Base-by-base conservation (phyloP, 2,888 invertebrate genomes). In the Plagodis dolabraria region DNA sequence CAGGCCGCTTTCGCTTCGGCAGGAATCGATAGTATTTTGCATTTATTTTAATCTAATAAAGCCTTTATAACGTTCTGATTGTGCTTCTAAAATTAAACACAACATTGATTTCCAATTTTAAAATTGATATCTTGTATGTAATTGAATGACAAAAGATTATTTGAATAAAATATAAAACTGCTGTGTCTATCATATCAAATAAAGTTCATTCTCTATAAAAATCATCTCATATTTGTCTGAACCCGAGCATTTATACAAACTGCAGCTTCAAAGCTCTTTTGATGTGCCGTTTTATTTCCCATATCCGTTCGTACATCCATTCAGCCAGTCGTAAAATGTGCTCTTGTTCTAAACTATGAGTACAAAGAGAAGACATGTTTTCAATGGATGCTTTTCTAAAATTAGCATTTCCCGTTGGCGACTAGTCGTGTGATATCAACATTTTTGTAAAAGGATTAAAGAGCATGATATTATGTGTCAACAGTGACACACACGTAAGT, bases 341-440 rank as follows among this genome's bases (percentile, higher is more conserved):
- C 43, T 35, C 58, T 43, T 57, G 54, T 47, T 22, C 57, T 57
- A 22, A 50, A 60, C 63, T 63, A 53, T 66, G 67, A 70, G 69
- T 22, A 22, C 22, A 59, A 62, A 58, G 50, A 46, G 58, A 58
- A 60, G 64, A 51, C 62, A 61, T 62, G 61, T 57, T 61, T 61
- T 59, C 54, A 68, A 70, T 70, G 70, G 63, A 65, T 63, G 60
- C 60, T 44, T 51, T 57, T 68, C 57, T 72, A 69, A 74, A 72
- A 72, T 75, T 71, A 73, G 60, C 71, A 72, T 75, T 70, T 72
- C 74, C 72, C 35, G 45, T 35, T 53, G 9, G 45, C 9, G 34
- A 52, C 33, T 36, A 55, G 48, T 49, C 22, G 22, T 22, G 22
- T 22, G 2, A 22, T 22, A 22, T 22, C 22, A 22, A 22, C 22